These are phyloP conservation scores for Falco punctatus DNA, from an alignment of 2,113 vertebrate genomes.

Conservation along the genomic window DNA sequence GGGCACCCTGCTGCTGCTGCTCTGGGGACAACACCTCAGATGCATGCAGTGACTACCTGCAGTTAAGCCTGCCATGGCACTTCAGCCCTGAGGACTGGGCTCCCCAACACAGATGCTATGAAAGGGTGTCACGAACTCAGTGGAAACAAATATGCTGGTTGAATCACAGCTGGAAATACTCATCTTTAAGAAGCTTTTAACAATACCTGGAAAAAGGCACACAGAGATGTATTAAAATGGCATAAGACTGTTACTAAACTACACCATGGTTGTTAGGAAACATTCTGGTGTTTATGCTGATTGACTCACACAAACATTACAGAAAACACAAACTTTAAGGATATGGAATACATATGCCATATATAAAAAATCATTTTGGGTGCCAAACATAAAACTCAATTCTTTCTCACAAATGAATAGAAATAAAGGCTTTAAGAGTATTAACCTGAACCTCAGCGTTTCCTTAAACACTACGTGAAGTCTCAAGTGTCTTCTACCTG, in stretches of 20 bases:
- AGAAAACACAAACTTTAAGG: background rate
- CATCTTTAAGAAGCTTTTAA: constrained; percentile 1
- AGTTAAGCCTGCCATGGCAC: background rate
- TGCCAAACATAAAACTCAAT: background rate
- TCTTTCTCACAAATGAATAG: background rate
- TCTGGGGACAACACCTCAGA: background rate
- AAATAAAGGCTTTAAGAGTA: background rate
- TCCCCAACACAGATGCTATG: background rate
- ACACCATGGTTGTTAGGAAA: constrained; percentile 13
- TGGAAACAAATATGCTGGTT: background rate
- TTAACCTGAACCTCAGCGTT: background rate
- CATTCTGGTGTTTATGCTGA: background rate
- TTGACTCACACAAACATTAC: constrained; percentile 46
- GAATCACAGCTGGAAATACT: background rate
- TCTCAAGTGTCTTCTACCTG: background rate
- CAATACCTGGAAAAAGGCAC: constrained; percentile 39
- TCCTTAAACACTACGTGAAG: background rate
- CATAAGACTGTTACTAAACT: background rate
- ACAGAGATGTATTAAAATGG: background rate
- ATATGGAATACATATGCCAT: background rate
- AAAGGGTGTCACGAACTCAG: background rate
- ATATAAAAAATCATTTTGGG: background rate
- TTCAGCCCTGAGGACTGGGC: background rate
- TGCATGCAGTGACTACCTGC: background rate
- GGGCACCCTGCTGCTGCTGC: background rate